Percentiles rank a stretch among this genome's conserved stretches.
Conservation (phyloP, 2,113 vertebrate species). For the Halichoerus grypus region DNA sequence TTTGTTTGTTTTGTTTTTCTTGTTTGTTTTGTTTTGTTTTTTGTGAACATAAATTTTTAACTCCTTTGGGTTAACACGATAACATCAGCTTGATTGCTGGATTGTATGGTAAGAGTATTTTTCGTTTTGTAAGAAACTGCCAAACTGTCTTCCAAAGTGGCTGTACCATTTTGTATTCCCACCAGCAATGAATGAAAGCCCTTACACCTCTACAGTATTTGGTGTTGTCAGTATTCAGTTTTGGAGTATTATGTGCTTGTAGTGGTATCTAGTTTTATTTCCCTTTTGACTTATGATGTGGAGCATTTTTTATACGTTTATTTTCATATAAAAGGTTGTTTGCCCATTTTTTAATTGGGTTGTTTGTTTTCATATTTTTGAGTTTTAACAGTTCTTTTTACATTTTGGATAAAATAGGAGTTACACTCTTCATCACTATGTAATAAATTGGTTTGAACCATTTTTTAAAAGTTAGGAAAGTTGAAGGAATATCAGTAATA, state of each 20-base stretch:
- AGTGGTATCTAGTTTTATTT: neutral
- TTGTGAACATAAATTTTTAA: neutral
- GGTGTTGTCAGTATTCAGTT: neutral
- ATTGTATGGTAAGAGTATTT: neutral
- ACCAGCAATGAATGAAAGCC: neutral
- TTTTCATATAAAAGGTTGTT: neutral
- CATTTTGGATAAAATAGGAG: neutral
- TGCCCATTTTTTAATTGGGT: neutral
- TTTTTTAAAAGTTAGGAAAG: neutral
- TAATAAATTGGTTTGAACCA: neutral
- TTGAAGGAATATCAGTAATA: neutral
- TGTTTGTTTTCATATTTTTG: neutral
- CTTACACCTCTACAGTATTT: neutral
- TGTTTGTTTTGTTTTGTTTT: neutral
- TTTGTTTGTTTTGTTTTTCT: neutral
- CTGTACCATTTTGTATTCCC: neutral
- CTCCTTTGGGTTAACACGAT: neutral
- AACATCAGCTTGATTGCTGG: neutral
- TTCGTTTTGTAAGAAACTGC: neutral
- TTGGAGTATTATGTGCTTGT: neutral
- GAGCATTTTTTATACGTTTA: neutral
- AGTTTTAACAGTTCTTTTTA: neutral
- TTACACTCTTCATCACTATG: neutral
- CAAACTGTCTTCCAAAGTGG: neutral
- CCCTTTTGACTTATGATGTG: neutral